A percentile compares a stretch with the other conserved stretches of the same genome.
These are phyloP conservation scores for Penelope pileata DNA, from an alignment of 2,113 vertebrate genomes.

Conservation along the genomic window DNA sequence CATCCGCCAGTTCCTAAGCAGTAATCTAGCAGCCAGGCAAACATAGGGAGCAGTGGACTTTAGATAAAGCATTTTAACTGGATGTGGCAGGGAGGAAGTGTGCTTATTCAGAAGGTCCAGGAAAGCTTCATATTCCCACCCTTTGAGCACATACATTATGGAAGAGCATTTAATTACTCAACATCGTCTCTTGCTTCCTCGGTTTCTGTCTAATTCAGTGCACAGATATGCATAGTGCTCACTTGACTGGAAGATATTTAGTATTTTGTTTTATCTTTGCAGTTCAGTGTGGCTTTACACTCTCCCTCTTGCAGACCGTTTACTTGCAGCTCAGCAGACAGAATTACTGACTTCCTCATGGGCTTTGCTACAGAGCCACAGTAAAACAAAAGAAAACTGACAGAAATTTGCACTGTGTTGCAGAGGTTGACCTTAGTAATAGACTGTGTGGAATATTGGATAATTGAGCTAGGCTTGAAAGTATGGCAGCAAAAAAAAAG, in stretches of 20 bases:
- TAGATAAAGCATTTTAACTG: neutral
- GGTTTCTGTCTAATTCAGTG: neutral
- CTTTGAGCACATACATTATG: neutral
- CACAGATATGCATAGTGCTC: neutral
- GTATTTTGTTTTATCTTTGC: neutral
- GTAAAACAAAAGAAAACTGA: constrained; percentile 29
- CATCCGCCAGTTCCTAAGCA: too few species aligned
- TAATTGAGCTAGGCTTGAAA: constrained; percentile 48
- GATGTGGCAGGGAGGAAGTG: neutral
- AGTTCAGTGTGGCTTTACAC: neutral
- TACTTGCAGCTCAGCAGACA: neutral
- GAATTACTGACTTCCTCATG: constrained; percentile 8
- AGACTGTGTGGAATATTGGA: constrained; percentile 13
- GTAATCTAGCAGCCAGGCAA: neutral
- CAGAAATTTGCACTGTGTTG: constrained; percentile 10
- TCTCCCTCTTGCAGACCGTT: neutral
- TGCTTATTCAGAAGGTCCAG: neutral
- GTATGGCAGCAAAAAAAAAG: constrained; percentile 13
- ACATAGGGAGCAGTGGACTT: neutral
- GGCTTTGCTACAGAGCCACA: neutral
- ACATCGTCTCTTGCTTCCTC: neutral
- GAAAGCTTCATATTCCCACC: neutral
- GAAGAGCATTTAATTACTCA: constrained; percentile 1
- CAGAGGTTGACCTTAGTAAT: constrained; percentile 47
- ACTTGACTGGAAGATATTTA: neutral